Evolutionary conservation across 2,113 vertebrate genomes (phyloP), one percentile per base, ranked within the genome.

Genomic region (Gymnocephalus cernua): DNA sequence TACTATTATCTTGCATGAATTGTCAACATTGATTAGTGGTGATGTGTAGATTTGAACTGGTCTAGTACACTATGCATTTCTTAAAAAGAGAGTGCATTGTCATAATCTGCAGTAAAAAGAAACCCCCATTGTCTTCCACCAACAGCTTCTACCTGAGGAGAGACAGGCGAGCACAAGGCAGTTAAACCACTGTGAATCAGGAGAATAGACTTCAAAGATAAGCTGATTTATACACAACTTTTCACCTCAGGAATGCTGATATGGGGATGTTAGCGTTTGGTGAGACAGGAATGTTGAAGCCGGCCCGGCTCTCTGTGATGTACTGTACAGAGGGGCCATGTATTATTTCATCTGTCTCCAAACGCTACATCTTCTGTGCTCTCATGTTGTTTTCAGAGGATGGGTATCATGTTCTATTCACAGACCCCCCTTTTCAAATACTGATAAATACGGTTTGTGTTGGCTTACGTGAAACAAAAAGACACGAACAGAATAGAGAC

Each of bases 131-230:
- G 35, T 38, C 66, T 70, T 73, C 45, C 44, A 16, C 27, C 15
- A 12, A 25, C 6, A 18, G 25, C 56, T 75, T 70, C 47, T 51
- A 78, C 71, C 68, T 77, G 76, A 65, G 45, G 10, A 50, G 74
- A 88, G 56, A 68, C 73, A 2, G 63, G 38, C 4, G 0, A 63
- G 77, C 56, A 67, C 1, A 7, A 81, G 45, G 54, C 82, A 35
- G 61, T 66, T 86, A 79, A 88, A 78, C 27, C 23, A 19, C 51
- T 16, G 70, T 67, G 80, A 86, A 89, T 73, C 82, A 69, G 73
- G 57, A 84, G 79, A 80, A 85, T 50, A 84, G 61, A 68, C 90
- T 88, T 93, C 85, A 91, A 90, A 92, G 84, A 88, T 83, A 21
- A 90, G 77, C 73, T 83, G 73, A 91, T 88, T 87, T 84, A 88